Base-by-base conservation (phyloP, 1,140 invertebrate genomes). In the Meloidogyne exigua region DNA sequence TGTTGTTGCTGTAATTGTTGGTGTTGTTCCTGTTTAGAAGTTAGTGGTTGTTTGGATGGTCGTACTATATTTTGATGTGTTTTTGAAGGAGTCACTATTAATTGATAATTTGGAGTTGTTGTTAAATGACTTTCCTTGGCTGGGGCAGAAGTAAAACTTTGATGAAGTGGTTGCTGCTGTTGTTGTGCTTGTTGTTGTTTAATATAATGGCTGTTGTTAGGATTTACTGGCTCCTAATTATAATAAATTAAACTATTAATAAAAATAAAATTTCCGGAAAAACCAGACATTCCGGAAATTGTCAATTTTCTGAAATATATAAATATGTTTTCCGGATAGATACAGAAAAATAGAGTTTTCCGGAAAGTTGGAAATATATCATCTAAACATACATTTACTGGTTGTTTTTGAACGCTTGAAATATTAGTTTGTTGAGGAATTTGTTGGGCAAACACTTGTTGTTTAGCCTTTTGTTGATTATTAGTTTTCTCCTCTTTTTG, bases 1-100 rank as follows among this genome's bases (percentile, higher is more conserved):
- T 73, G 72, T 21, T 66, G 23, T n/a, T 73, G 72, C 28, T 73
- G 11, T 18, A 32, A 36, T 32, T 73, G 72, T 64, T 73, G 36
- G 0, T 42, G 18, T 18, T 42, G 70, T 1, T 57, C 49, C 1
- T 57, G 49, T 9, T n/a, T 57, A n/a, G n/a, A 57, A 57, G 49
- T 57, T 57, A 57, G 21, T 9, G 49, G 49, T n/a, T 57, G 49
- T 10, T 57, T 57, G 1, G 49, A 5, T 57, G 49, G 49, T 57
- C n/a, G 18, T 15, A 57, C 7, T 7, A 5, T 7, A n/a, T 4
- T 57, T 57, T 57, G 49, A n/a, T 57, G 49, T n/a, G 49, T 57
- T n/a, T 57, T 57, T 57, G 49, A n/a, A n/a, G 49, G 49, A 0
- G 49, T 57, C 21, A 57, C 18, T 15, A 57, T 57, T 57, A 57